Conservation (phyloP, 2,113 vertebrate species). For the Prionailurus bengalensis region DNA sequence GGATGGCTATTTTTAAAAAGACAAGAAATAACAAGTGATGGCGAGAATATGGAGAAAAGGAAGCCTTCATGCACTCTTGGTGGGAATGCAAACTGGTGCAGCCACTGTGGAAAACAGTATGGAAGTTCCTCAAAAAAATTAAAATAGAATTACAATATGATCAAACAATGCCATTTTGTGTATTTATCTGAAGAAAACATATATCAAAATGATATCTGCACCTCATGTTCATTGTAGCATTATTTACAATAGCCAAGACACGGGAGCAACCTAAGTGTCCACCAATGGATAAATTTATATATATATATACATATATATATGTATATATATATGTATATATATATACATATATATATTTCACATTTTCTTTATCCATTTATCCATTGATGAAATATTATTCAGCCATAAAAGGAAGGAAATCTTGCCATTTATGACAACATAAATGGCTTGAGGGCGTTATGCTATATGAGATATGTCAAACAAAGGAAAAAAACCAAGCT, state of each 20-base stretch:
- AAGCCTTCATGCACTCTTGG: background rate
- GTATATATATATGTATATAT: background rate
- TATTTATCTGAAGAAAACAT: background rate
- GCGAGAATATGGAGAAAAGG: background rate
- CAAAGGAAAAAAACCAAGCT: background rate
- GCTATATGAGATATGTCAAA: background rate
- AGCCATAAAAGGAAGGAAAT: background rate
- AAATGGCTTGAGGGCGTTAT: background rate
- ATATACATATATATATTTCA: background rate
- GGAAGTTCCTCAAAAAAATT: background rate
- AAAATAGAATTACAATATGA: background rate
- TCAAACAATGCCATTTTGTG: background rate
- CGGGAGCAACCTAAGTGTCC: background rate
- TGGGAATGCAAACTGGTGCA: background rate
- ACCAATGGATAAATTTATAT: background rate
- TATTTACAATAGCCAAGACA: background rate
- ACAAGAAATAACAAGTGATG: background rate
- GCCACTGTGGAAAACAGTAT: background rate
- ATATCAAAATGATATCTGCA: background rate
- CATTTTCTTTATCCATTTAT: background rate
- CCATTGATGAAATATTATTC: background rate
- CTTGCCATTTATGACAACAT: background rate
- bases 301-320: background rate
- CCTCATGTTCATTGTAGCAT: background rate
- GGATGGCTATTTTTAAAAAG: background rate